Evolutionary conservation across 2,888 invertebrate genomes (phyloP).

Genomic region (Heliconius erato): DNA sequence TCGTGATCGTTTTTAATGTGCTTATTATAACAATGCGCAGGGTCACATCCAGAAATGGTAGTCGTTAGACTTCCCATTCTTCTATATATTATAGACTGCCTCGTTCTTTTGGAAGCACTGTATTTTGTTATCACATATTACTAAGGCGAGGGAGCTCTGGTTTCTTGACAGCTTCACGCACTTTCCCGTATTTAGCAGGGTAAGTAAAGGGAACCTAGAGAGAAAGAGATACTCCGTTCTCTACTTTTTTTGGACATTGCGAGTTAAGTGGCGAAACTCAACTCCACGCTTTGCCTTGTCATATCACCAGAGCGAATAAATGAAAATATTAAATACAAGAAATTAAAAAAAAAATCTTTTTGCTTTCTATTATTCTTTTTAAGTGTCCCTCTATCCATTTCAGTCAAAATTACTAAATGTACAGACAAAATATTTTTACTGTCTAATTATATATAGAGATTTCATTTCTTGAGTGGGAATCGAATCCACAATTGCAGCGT

Average conservation of each 20-base stretch:
- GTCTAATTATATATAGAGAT: no score
- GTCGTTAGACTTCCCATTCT: constrained; percentile 60
- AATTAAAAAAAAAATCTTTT: no score
- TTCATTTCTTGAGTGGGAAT: no score
- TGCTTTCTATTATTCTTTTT: no score
- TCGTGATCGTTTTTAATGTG: constrained; percentile 41
- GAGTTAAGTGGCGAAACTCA: no score
- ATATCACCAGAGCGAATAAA: no score
- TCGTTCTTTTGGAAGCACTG: constrained; percentile 15
- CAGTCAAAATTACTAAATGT: no score
- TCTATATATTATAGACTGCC: constrained; percentile 37
- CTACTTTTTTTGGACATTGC: neutral
- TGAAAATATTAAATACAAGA: no score
- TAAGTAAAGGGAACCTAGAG: neutral
- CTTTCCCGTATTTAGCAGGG: neutral
- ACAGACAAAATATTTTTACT: no score
- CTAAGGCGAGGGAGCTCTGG: fast-evolving
- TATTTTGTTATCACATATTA: neutral
- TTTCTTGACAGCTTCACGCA: neutral
- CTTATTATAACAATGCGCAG: constrained; percentile 53
- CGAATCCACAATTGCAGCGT: no score
- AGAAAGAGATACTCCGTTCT: neutral
- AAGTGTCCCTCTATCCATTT: no score
- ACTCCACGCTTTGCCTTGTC: no score
- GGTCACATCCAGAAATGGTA: constrained; percentile 62